phyloP scores from a whole-genome alignment of 2,797 vertebrate species.

The Ctenopoma kingsleyae region DNA sequence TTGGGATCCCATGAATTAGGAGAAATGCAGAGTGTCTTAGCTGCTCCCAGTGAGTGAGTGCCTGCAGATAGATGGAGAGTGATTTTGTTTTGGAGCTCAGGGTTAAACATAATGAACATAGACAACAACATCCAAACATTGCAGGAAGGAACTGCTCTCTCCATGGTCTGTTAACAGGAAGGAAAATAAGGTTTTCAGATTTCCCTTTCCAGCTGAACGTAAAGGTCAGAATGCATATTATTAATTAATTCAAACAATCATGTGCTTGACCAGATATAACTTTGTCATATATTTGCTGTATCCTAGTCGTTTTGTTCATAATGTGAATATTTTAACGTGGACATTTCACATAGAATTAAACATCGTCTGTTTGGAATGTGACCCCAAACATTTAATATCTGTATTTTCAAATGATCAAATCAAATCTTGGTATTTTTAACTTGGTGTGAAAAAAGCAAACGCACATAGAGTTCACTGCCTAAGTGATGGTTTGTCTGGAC shows the following conservation, averaged over 20 bases:
- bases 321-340: slow-evolving; percentile 15
- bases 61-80: slow-evolving; percentile 65
- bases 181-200: slow-evolving; percentile 48
- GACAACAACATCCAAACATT: slow-evolving; percentile 76
- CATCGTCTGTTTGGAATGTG: slow-evolving; percentile 10
- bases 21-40: slow-evolving; percentile 55
- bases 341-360: slow-evolving; percentile 5
- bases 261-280: slow-evolving; percentile 1
- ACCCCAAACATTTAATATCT: slow-evolving; percentile 26
- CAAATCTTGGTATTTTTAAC: slow-evolving; percentile 26
- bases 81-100: slow-evolving; percentile 61
- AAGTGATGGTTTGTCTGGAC: slow-evolving; percentile 28
- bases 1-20: slow-evolving; percentile 65
- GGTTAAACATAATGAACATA: slow-evolving; percentile 77
- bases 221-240: slow-evolving; percentile 22
- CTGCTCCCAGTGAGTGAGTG: slow-evolving; percentile 52
- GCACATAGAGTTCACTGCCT: slow-evolving; percentile 20
- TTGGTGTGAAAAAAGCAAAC: slow-evolving; percentile 8
- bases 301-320: neutral
- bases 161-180: slow-evolving; percentile 56
- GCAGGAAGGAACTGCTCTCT: slow-evolving; percentile 61
- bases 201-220: slow-evolving; percentile 23
- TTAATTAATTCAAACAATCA: slow-evolving; percentile 16
- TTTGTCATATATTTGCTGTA: slow-evolving; percentile 2
- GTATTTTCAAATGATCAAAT: slow-evolving; percentile 29